Evolutionary conservation across 2,113 vertebrate genomes (phyloP), one percentile per base, ranked within the genome.

Genomic region (Hippocampus barbouri): DNA sequence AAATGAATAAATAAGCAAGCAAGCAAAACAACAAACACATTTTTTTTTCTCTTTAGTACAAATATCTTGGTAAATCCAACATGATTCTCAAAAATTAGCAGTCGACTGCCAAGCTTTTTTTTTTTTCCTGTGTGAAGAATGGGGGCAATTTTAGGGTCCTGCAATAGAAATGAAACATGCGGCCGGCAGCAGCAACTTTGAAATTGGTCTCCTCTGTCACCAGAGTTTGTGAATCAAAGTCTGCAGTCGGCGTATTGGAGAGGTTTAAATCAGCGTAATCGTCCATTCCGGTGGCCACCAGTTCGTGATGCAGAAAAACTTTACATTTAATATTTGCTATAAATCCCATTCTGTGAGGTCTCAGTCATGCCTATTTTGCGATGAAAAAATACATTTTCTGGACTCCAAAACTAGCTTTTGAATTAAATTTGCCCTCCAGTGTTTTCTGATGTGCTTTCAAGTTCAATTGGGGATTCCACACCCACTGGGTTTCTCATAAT

Each of bases 1-100:
- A 78, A 89, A 93, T 93, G 91, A 93, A 93, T 93, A 91, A 92
- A 92, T 89, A 88, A 89, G 91, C 89, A 92, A 89, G 91, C 91
- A 93, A 90, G 90, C 90, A 91, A 92, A 34, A 91, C 89, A 89
- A 91, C 86, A 91, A 88, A 89, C 88, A 90, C 79, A 60, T 86
- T 84, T 81, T 71, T 56, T 70, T 69, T 82, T 79, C 57, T 74
- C 73, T 38, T 66, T 64, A 51, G 64, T 82, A 86, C 77, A 89
- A 91, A 89, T 73, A 82, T 85, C 53, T 85, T 74, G 76, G 76
- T 72, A 81, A 84, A 73, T 84, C 81, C 41, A 47, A 66, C 64
- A 66, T 27, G 27, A 67, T 70, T 76, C 70, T 85, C 70, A 75
- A 86, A 91, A 87, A 87, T 86, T 74, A 69, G 74, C 76, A 86